A percentile compares a stretch with the other conserved stretches of the same genome.
Conservation (phyloP, 2,797 vertebrate genomes). For the Trichosurus vulpecula region DNA sequence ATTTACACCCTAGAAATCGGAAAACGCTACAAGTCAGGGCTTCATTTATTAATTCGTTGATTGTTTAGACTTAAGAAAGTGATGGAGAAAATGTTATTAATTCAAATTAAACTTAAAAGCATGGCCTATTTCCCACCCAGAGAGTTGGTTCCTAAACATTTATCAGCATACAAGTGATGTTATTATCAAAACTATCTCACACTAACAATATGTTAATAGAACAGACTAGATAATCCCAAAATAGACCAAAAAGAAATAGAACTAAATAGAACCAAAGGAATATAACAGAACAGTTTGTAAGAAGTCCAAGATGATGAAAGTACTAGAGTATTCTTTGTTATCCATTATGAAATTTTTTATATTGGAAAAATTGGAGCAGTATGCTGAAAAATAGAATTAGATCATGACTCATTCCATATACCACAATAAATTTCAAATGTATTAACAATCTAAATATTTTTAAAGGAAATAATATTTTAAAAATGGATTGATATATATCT, state of each 20-base stretch:
- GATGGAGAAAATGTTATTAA: not conserved
- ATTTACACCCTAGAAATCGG: not conserved
- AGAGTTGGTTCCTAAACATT: not conserved
- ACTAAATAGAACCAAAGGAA: not conserved
- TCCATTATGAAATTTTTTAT: not conserved
- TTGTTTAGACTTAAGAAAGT: not conserved
- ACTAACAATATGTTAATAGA: not conserved
- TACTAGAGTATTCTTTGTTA: not conserved
- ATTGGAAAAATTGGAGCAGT: not conserved
- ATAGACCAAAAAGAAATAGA: not conserved
- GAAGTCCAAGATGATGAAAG: not conserved
- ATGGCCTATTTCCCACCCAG: too few species aligned
- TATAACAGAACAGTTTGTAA: not conserved
- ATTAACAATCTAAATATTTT: not conserved
- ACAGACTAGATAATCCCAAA: not conserved
- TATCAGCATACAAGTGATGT: not conserved
- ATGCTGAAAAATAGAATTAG: not conserved
- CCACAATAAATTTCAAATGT: not conserved
- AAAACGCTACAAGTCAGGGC: not conserved
- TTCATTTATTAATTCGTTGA: not conserved
- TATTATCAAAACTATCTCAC: not conserved
- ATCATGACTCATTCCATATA: not conserved
- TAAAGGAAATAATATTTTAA: not conserved
- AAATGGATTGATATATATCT: not conserved
- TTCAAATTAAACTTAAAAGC: not conserved